Percentiles rank a stretch among this genome's conserved stretches.
Conservation (phyloP, 2,888 invertebrate genomes). For the Diogma glabrata region DNA sequence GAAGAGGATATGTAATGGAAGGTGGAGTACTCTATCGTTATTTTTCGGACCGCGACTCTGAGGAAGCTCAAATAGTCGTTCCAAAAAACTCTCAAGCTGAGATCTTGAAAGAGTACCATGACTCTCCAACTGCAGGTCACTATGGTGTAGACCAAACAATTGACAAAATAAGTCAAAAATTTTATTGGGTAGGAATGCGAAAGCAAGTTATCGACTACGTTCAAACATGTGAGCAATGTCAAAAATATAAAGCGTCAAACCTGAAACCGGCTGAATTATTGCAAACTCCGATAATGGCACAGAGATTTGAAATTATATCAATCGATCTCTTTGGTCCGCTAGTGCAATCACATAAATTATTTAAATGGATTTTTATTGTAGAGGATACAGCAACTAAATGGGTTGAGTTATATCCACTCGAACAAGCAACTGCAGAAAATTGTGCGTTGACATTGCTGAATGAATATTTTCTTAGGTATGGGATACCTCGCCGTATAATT, state of each 20-base stretch:
- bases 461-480: constrained; percentile 24
- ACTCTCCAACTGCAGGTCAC: constrained; percentile 23
- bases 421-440: no score
- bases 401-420: no score
- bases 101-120: constrained; percentile 13
- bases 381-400: constrained; percentile 21
- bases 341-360: constrained; percentile 16
- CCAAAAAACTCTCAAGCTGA: constrained; percentile 15
- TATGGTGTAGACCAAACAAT: constrained; percentile 21
- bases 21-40: constrained; percentile 20
- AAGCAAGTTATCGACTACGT: constrained; percentile 22
- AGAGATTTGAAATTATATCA: no score
- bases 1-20: constrained; percentile 20
- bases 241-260: constrained; percentile 25
- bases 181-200: constrained; percentile 24
- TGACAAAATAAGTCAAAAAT: constrained; percentile 17
- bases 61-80: constrained; percentile 15
- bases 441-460: no score
- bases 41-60: constrained; percentile 11
- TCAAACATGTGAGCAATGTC: constrained; percentile 23
- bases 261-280: constrained; percentile 26
- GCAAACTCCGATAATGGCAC: constrained; percentile 23
- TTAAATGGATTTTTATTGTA: constrained; percentile 22
- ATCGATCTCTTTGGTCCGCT: constrained; percentile 26
- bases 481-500: constrained; percentile 25